Evolutionary conservation across 2,113 vertebrate genomes (phyloP), one percentile per base, ranked within the genome.

Genomic region (Parotia lawesii): DNA sequence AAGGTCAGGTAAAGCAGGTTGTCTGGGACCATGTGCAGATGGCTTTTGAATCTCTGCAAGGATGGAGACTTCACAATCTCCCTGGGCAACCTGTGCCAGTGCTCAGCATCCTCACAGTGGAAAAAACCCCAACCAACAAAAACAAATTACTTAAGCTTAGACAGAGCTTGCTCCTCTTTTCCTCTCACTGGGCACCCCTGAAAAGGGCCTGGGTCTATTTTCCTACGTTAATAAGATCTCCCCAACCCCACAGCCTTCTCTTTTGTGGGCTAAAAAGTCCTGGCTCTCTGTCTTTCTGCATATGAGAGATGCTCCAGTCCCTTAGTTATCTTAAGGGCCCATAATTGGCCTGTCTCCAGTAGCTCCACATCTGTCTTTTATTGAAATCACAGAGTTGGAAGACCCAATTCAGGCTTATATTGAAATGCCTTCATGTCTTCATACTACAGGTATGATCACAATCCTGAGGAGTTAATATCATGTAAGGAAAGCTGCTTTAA

Each of bases 1-100:
- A 58, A 28, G 37, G 53, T 11, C 51, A 73, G 48, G 51, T 29
- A 44, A 80, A 44, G 31, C 44, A 57, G 18, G 12, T 8, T 37
- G 18, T 23, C 17, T 28, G 12, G 21, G 44, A 44, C 22, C 22
- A 33, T 0, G 0, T 6, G 8, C 67, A 33, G 33, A 11, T n/a
- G 22, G 6, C 13, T 66, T 73, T 38, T n/a, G 28, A 29, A 4
- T 38, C 28, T 53, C 33, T 66, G 19, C 28, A 66, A 53, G 23
- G 28, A 60, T 15, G 16, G 24, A 88, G 6, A 66, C 8, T 24
- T 58, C 37, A 38, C 33, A 58, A 16, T 8, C 12, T 38, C 33
- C 37, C 33, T 21, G 60, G 33, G 37, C 27, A 80, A 23, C 23
- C 28, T 60, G 23, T n/a, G 33, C 27, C 58, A 58, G 44, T 24